Evolutionary conservation across 2,888 invertebrate genomes (phyloP), one percentile per base, ranked within the genome.

Genomic region (Conistra vaccinii): DNA sequence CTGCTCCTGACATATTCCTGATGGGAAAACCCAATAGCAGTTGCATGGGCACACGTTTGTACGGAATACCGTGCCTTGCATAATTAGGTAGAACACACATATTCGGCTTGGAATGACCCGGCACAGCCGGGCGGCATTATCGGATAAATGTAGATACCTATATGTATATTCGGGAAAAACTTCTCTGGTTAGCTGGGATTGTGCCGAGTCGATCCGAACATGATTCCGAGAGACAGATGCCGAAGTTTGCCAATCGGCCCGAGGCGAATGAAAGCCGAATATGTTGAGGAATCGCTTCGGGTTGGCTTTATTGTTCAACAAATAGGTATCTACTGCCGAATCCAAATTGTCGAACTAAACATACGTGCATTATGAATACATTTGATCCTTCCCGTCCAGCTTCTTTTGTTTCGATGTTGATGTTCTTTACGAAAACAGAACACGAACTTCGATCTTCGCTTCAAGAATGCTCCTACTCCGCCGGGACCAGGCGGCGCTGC

Each of bases 401-500:
- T 29, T 45, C 9, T 65, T 17, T n/a, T 53, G 17, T n/a, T 53
- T 55, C 6, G 6, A n/a, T 32, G 17, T 35, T 55, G 17, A 55
- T 66, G 17, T n/a, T 10, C 53, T 55, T 60, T 48, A 48, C 1
- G 26, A 45, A 17, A 55, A 58, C 75, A 78, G 86, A 83, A 61
- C 85, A 85, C 0, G 85, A 87, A 9, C 81, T 83, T 0, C 80
- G 75, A 0, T 61, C 70, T 12, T 82, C 84, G 0, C 74, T 89
- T 0, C 89, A 89, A 67, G 87, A 91, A 55, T 87, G 82, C 60
- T 66, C 89, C 0, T 86, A 89, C 1, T 66, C 65, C 4, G 32
- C 61, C 17, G 85, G 71, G 23, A 14, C 35, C 6, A 65, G 73
- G 20, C 61, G 74, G 14, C 60, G 72, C 1, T 80, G 78, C 29